These are phyloP conservation scores for Nemopilema nomurai DNA, from an alignment of 30 jellyfish, hydroid and myxozoan genomes.

Conservation along the genomic window DNA sequence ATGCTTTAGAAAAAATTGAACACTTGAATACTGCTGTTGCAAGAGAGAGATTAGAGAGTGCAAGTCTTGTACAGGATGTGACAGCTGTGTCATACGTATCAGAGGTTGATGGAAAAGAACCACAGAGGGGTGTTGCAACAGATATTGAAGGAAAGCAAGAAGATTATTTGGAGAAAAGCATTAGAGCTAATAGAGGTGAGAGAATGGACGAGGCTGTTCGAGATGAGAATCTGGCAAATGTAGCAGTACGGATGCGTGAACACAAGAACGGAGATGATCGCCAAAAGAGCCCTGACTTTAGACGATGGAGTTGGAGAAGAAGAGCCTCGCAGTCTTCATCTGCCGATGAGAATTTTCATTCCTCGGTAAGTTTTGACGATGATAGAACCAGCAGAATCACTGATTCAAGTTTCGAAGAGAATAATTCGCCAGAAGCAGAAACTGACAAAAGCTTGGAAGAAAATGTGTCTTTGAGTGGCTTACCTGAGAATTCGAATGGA, in stretches of 20 bases:
- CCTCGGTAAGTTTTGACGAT: not conserved
- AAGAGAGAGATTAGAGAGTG: no score
- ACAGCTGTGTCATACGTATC: no score
- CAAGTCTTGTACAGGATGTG: no score
- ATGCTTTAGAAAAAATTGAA: not conserved
- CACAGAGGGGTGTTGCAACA: not conserved
- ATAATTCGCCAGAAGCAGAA: not conserved
- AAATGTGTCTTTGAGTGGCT: no score
- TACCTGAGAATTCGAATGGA: no score
- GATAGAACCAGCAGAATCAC: not conserved
- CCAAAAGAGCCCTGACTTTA: not conserved
- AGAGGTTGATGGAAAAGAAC: no score
- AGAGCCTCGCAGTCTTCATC: not conserved
- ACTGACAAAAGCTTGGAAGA: not conserved
- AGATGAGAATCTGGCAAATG: not conserved
- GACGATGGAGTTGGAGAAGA: not conserved
- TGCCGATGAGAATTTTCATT: not conserved
- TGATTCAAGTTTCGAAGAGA: not conserved
- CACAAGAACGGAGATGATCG: not conserved
- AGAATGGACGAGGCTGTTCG: no score
- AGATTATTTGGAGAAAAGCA: not conserved
- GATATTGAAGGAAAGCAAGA: not conserved
- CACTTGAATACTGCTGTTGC: not conserved
- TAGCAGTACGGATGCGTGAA: not conserved
- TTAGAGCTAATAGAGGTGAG: no score